These are phyloP conservation scores for Lymantria dispar DNA, from an alignment of 2,888 invertebrate species.

Conservation along the genomic window DNA sequence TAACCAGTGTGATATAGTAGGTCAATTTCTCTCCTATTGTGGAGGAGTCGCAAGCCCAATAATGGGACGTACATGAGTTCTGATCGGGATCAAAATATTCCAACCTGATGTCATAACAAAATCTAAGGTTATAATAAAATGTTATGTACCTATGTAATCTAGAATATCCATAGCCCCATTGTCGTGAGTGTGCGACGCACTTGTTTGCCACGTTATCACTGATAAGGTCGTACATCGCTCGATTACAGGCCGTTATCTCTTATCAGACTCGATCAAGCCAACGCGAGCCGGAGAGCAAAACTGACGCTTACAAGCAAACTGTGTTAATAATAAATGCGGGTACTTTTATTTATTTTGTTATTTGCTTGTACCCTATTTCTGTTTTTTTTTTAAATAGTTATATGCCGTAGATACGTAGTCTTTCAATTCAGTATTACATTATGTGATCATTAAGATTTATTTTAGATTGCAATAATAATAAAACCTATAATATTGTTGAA, in stretches of 20 bases:
- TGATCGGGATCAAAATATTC: not conserved
- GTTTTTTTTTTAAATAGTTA: not conserved
- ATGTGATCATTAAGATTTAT: too few species aligned
- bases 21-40: too few species aligned
- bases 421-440: not conserved
- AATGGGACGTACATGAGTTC: too few species aligned
- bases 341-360: not conserved
- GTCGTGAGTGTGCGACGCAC: constrained; percentile 50
- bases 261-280: constrained; percentile 69
- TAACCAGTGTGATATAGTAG: too few species aligned
- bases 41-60: too few species aligned
- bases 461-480: too few species aligned
- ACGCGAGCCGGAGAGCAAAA: constrained; percentile 6
- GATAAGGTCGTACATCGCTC: constrained; percentile 73
- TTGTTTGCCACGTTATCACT: constrained; percentile 72
- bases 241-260: constrained; percentile 69
- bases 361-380: not conserved
- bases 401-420: too few species aligned
- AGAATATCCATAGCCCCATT: constrained; percentile 54
- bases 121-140: constrained; percentile 14
- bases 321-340: constrained; percentile 4
- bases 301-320: constrained; percentile 2
- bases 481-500: too few species aligned
- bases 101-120: not conserved
- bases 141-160: constrained; percentile 56